phyloP scores from a whole-genome alignment of 2,888 invertebrate species.

The Clitarchus hookeri region DNA sequence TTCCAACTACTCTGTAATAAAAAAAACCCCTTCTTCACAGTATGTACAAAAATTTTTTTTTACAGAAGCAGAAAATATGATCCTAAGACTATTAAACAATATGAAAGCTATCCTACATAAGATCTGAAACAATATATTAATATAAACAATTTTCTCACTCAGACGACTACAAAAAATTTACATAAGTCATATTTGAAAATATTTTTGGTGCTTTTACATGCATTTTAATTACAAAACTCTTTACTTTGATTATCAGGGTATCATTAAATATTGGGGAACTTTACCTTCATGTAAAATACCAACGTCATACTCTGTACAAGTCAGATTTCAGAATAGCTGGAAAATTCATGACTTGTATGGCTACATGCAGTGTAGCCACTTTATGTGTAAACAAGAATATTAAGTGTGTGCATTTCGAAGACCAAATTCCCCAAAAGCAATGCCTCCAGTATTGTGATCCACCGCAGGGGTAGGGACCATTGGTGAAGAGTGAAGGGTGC shows the following conservation, averaged over 20 bases:
- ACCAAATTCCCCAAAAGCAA: too few relatives aligned
- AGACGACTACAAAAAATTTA: not conserved
- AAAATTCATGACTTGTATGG: not conserved
- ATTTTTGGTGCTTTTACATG: not conserved
- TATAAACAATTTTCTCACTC: not conserved
- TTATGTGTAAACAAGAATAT: not conserved
- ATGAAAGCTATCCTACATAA: conserved; percentile 7
- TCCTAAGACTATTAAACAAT: not conserved
- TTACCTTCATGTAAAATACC: not conserved
- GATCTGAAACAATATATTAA: not conserved
- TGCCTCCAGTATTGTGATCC: too few relatives aligned
- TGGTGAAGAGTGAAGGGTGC: not conserved
- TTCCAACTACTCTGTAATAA: not conserved
- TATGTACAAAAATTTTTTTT: not conserved
- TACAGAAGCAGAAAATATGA: not conserved
- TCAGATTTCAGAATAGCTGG: not conserved
- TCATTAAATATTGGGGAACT: not conserved
- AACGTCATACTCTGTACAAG: too few relatives aligned
- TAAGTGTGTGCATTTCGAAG: too few relatives aligned
- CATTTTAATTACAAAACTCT: not conserved
- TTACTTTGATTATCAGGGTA: not conserved
- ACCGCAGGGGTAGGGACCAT: not conserved
- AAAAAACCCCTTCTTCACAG: not conserved
- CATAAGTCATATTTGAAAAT: not conserved
- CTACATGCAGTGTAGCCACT: not conserved